phyloP scores from a whole-genome alignment of 1,140 invertebrate genomes.

The Drosophila punjabiensis region DNA sequence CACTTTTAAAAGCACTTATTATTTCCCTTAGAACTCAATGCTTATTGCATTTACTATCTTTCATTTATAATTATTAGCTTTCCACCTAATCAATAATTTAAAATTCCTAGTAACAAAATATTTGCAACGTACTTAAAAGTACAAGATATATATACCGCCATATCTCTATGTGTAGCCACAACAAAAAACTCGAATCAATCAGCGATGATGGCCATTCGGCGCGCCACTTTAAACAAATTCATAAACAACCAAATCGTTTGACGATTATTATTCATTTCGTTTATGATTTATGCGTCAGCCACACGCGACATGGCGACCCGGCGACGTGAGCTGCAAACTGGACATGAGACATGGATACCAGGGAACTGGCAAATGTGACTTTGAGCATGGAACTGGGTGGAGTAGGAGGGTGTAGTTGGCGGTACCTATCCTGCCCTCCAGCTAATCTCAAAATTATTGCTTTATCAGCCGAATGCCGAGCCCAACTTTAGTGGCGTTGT shows the following conservation, averaged over 20 bases:
- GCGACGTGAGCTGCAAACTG: slow-evolving; percentile 31
- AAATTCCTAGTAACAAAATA: too few species aligned
- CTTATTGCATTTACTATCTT: too few species aligned
- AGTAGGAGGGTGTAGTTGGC: slow-evolving; percentile 8
- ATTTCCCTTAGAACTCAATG: too few species aligned
- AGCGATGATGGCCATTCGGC: slow-evolving; percentile 54
- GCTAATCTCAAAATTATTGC: slow-evolving; percentile 41
- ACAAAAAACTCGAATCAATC: slow-evolving; percentile 74
- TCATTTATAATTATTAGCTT: too few species aligned
- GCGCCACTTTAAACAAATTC: slow-evolving; percentile 82
- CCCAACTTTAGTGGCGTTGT: slow-evolving; percentile 45
- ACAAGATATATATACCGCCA: neutral
- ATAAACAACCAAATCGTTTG: slow-evolving; percentile 79
- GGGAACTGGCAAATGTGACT: neutral
- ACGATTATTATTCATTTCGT: slow-evolving; percentile 66
- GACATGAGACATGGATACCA: slow-evolving; percentile 13
- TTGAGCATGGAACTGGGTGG: slow-evolving; percentile 4
- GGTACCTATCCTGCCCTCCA: slow-evolving; percentile 18
- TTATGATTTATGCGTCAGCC: slow-evolving; percentile 80
- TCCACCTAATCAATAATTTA: too few species aligned
- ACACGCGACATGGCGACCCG: slow-evolving; percentile 66
- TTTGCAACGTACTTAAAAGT: too few species aligned
- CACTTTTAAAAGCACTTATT: too few species aligned
- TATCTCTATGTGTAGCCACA: slow-evolving; percentile 21
- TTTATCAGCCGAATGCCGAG: slow-evolving; percentile 56